A percentile compares a stretch with the other conserved stretches of the same genome.
These are phyloP conservation scores for Tribolium madens DNA, from an alignment of 1,140 invertebrate genomes.

Conservation along the genomic window DNA sequence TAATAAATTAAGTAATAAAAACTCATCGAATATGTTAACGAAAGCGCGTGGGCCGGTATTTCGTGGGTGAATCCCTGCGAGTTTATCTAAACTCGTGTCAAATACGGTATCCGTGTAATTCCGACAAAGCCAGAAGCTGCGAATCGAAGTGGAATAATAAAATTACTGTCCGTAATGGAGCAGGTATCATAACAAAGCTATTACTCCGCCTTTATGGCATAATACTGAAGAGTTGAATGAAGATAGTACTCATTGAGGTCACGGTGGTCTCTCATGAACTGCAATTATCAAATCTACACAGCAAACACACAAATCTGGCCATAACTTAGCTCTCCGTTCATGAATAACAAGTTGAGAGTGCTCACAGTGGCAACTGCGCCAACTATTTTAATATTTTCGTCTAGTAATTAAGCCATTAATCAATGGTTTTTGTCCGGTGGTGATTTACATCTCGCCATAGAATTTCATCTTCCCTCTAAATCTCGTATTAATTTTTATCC, in stretches of 20 bases:
- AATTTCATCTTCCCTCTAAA: conserved; percentile 23
- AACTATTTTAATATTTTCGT: conserved; percentile 41
- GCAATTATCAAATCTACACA: conserved; percentile 45
- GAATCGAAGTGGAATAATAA: conserved; percentile 56
- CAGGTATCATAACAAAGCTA: conserved; percentile 59
- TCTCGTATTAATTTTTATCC: conserved; percentile 1
- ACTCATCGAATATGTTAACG: background rate
- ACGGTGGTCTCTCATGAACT: conserved; percentile 50
- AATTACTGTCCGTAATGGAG: conserved; percentile 54
- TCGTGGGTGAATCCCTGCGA: background rate
- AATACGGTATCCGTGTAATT: background rate
- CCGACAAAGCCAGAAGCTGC: conserved; percentile 5
- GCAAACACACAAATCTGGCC: conserved; percentile 25
- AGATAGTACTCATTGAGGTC: conserved; percentile 57
- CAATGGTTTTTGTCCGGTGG: conserved; percentile 33
- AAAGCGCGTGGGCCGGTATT: background rate
- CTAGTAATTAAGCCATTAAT: conserved; percentile 44
- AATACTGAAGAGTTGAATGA: conserved; percentile 55
- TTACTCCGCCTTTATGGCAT: conserved; percentile 60
- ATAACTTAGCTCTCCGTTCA: background rate
- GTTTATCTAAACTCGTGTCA: background rate
- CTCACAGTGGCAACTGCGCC: conserved; percentile 35
- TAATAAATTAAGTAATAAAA: background rate
- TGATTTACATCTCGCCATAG: conserved; percentile 29
- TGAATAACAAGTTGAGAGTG: conserved; percentile 27